These are phyloP conservation scores for Sogatella furcifera DNA, from an alignment of 1,140 invertebrate genomes.

Conservation along the genomic window DNA sequence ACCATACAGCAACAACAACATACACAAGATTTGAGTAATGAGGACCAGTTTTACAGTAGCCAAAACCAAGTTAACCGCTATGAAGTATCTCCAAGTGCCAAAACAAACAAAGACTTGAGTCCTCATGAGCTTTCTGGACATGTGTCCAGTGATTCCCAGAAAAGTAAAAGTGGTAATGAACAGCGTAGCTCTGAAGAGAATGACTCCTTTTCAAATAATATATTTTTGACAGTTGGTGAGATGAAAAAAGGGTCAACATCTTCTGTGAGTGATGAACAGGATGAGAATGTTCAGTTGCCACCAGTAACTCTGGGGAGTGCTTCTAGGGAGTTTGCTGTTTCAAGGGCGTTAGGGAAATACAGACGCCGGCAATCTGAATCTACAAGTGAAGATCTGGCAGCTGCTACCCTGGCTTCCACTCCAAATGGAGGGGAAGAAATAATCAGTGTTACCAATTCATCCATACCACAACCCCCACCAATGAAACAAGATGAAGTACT, in stretches of 20 bases:
- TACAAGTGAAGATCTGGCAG: slow-evolving; percentile 33
- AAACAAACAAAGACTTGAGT: too few relatives aligned
- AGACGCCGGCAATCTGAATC: slow-evolving; percentile 49
- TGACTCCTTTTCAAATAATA: slow-evolving; percentile 11
- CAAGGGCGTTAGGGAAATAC: slow-evolving; percentile 69
- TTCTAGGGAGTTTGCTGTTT: slow-evolving; percentile 74
- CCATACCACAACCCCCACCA: not conserved
- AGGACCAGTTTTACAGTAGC: not conserved
- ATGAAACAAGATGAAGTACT: slow-evolving; percentile 16
- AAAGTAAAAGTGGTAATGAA: slow-evolving; percentile 30
- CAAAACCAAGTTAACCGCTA: too few relatives aligned
- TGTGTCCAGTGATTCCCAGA: too few relatives aligned
- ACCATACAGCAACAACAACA: not conserved
- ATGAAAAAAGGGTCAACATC: slow-evolving; percentile 46
- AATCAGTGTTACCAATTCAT: slow-evolving; percentile 1
- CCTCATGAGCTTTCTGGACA: too few relatives aligned
- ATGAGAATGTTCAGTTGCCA: slow-evolving; percentile 31
- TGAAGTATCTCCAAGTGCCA: too few relatives aligned
- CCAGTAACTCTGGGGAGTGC: slow-evolving; percentile 45
- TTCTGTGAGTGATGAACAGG: slow-evolving; percentile 31
- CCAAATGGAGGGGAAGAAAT: slow-evolving; percentile 31
- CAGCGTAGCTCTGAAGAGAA: slow-evolving; percentile 19
- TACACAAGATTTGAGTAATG: not conserved
- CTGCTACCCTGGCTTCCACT: slow-evolving; percentile 35
- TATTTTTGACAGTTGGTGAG: slow-evolving; percentile 63